Evolutionary conservation across 2,113 vertebrate genomes (phyloP).

Genomic region (Gopherus evgoodei): DNA sequence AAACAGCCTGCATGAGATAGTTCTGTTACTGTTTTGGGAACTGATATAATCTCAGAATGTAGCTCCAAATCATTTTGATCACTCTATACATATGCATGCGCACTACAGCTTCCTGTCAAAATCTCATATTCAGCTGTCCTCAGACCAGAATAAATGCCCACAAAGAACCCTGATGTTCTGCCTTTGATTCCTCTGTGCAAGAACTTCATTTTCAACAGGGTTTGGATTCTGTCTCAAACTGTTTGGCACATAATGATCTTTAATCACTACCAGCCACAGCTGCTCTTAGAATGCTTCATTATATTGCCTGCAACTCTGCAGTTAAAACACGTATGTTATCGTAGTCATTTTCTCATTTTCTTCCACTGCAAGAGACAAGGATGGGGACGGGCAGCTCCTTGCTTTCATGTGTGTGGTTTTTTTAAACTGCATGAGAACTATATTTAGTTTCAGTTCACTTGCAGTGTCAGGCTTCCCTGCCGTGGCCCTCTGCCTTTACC

Average conservation of each 20-base stretch:
- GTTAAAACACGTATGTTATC: constrained; percentile 58
- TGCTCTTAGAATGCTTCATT: constrained; percentile 31
- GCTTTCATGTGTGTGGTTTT: constrained; percentile 65
- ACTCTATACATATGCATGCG: fast-evolving
- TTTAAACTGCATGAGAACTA: constrained; percentile 71
- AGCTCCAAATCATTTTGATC: background rate
- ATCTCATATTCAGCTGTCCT: fast-evolving
- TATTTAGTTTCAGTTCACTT: constrained; percentile 80
- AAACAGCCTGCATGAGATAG: background rate
- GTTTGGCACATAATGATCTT: background rate
- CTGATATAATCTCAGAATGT: background rate
- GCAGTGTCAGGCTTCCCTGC: constrained; percentile 74
- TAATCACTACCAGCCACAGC: constrained; percentile 47
- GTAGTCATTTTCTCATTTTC: constrained; percentile 44
- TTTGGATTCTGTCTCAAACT: background rate
- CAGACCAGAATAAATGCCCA: fast-evolving
- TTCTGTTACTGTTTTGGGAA: fast-evolving
- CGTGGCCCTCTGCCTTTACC: constrained; percentile 73
- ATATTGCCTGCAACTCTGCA: background rate
- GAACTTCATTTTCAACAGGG: background rate
- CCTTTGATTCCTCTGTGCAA: background rate
- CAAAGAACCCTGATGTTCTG: fast-evolving
- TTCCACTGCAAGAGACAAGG: constrained; percentile 39
- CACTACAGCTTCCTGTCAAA: fast-evolving
- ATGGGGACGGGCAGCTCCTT: constrained; percentile 30